A percentile compares a stretch with the other conserved stretches of the same genome.
phyloP scores from a whole-genome alignment of 1,140 invertebrate species.

The Thalassaphorura encarpata region DNA sequence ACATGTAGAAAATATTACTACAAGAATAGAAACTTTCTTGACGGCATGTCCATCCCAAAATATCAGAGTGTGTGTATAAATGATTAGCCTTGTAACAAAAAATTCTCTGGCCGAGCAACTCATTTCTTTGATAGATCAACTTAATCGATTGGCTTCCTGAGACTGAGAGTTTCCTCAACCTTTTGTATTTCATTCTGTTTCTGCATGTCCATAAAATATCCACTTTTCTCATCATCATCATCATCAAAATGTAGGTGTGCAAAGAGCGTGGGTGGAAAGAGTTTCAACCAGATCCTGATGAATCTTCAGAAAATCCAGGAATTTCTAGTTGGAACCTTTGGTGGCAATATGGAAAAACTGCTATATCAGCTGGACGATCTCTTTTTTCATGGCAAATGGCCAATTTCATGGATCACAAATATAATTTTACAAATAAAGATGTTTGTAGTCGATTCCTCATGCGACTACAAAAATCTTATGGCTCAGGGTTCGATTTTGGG shows the following conservation, averaged over 20 bases:
- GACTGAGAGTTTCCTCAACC: no score
- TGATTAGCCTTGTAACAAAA: not conserved
- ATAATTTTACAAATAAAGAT: constrained; percentile 70
- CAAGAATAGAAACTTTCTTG: no score
- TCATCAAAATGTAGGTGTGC: constrained; percentile 48
- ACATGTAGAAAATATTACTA: no score
- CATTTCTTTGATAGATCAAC: not conserved
- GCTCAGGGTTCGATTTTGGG: constrained; percentile 72
- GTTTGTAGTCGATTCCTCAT: constrained; percentile 62
- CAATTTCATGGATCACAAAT: constrained; percentile 73
- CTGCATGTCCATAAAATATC: not conserved
- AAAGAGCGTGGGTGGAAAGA: constrained; percentile 70
- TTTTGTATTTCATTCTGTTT: not conserved
- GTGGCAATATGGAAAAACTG: constrained; percentile 22
- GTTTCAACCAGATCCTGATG: constrained; percentile 34
- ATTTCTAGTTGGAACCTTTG: constrained; percentile 25
- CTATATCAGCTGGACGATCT: not conserved
- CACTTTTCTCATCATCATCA: not conserved
- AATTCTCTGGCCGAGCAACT: not conserved
- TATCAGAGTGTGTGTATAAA: no score
- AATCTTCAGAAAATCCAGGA: not conserved
- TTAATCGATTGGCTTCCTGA: no score
- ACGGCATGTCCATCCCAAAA: no score
- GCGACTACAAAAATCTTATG: constrained; percentile 69
- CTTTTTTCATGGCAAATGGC: constrained; percentile 49